Base-by-base conservation (phyloP, 2,797 vertebrate species). In the Pipistrellus nathusii region DNA sequence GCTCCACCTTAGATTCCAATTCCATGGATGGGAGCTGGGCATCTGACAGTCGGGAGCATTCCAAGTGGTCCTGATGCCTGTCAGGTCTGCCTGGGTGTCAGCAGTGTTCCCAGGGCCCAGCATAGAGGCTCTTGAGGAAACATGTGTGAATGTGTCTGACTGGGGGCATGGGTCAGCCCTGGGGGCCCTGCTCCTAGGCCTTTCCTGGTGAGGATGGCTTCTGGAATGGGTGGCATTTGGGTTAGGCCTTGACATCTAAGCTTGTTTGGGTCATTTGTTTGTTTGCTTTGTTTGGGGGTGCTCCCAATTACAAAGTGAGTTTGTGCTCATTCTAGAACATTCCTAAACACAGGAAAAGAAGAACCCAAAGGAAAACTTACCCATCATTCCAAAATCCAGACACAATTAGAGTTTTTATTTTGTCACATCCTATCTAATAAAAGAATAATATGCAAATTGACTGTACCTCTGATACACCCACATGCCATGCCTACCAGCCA, bases 321-420 rank as follows among this genome's bases (percentile, higher is more conserved):
- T 64, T 88, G 6, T 75, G 35, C 38, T 84, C 59, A 25, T 85
- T 80, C 68, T 48, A 80, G 72, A 92, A 66, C 23, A 46, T 41
- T 38, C 41, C 85, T 89, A 76, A 92, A 66, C 30, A 32, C 53
- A 80, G 32, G 25, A 86, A 48, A 55, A n/a, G 46, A 95, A 78
- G 41, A 68, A 2, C 25, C 30, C 25, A 93, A 38, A 96, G 66
- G 59, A 72, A 76, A 85, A 23, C 13, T 55, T n/a, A 1, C 5
- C 17, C 9, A 2, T 82, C 32, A 4, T 51, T 55, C 71, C 53
- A 64, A 92, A 81, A 84, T 41, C 68, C 62, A 81, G 53, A n/a
- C n/a, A 14, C 35, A 68, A 4, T 35, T 3, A 38, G 8, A 30
- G 12, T 41, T 59, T 69, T 92, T 14, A 9, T 69, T 72, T 55